Conservation (phyloP, 2,113 vertebrate species). For the Coregonus clupeaformis region DNA sequence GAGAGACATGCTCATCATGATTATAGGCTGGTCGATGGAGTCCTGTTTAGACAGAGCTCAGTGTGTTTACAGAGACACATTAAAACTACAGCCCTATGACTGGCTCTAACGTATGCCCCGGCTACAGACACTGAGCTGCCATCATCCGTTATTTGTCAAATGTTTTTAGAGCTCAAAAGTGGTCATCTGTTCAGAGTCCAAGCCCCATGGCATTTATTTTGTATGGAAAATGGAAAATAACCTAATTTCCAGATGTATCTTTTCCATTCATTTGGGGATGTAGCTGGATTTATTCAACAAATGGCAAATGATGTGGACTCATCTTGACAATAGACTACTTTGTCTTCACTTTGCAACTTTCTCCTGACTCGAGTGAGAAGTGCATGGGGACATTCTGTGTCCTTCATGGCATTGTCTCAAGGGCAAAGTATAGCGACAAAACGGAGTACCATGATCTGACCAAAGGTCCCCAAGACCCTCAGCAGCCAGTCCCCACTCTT, state of each 20-base stretch:
- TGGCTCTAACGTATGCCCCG: not conserved
- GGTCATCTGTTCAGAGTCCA: no score
- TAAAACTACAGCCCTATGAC: not conserved
- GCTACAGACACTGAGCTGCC: not conserved
- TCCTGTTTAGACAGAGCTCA: slow-evolving; percentile 70
- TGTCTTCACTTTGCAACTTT: not conserved
- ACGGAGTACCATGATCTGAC: not conserved
- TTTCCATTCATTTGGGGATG: no score
- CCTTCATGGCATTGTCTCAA: slow-evolving; percentile 47
- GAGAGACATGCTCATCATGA: slow-evolving; percentile 70
- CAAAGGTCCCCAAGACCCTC: slow-evolving; percentile 23
- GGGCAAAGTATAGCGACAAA: slow-evolving; percentile 27
- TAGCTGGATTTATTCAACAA: no score
- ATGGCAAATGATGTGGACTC: no score
- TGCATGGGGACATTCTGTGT: slow-evolving; percentile 10
- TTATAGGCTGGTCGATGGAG: slow-evolving; percentile 68
- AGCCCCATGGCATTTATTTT: no score
- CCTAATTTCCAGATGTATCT: no score
- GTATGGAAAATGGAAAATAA: no score
- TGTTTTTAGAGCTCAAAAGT: no score
- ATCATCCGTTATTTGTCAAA: not conserved
- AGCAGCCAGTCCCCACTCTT: slow-evolving; percentile 26
- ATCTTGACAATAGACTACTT: no score
- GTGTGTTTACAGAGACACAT: slow-evolving; percentile 65
- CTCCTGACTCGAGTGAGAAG: not conserved